A percentile compares a stretch with the other conserved stretches of the same genome.
phyloP scores from a whole-genome alignment of 2,113 vertebrate species.

The Sorex araneus region DNA sequence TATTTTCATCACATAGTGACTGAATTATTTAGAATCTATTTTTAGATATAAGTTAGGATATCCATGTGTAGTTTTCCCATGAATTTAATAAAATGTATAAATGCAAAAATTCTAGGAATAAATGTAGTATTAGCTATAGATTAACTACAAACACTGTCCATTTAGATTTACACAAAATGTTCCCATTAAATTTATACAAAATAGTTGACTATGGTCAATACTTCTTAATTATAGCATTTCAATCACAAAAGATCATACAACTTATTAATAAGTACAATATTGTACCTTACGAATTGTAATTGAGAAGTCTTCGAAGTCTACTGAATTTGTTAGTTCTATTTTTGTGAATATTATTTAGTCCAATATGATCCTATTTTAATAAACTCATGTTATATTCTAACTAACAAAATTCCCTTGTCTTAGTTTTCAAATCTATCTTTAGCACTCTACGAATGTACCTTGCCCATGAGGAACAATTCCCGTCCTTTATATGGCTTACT shows the following conservation, averaged over 20 bases:
- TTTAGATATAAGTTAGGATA: too few relatives aligned
- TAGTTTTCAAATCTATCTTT: background rate
- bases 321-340: background rate
- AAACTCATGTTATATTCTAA: background rate
- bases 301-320: background rate
- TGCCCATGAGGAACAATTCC: background rate
- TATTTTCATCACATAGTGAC: too few relatives aligned
- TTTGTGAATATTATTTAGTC: background rate
- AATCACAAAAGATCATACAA: background rate
- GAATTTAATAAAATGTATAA: too few relatives aligned
- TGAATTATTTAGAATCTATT: too few relatives aligned
- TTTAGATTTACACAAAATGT: too few relatives aligned
- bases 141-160: too few relatives aligned
- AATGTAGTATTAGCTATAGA: too few relatives aligned
- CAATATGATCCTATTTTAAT: background rate
- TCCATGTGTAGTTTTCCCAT: too few relatives aligned
- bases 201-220: background rate
- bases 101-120: too few relatives aligned
- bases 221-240: background rate
- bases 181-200: too few relatives aligned
- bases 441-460: background rate
- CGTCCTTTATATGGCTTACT: too few relatives aligned
- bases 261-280: background rate
- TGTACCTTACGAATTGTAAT: background rate
- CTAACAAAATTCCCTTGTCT: background rate